Base-by-base conservation (phyloP, 2,113 vertebrate genomes). In the Xenopus laevis region DNA sequence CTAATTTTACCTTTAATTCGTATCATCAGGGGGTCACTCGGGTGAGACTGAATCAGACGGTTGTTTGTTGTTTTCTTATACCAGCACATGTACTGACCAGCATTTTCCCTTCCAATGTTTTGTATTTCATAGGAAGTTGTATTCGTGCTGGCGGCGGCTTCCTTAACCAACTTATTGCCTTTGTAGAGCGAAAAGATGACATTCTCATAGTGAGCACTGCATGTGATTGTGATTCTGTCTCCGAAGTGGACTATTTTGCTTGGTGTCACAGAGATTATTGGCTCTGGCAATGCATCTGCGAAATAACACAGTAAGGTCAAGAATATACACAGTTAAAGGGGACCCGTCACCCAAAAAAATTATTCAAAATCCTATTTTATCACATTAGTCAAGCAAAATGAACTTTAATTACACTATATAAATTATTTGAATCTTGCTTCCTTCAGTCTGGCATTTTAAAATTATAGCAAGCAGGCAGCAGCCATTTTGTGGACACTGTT, bases 1-100 rank as follows among this genome's bases (percentile, higher is more conserved):
- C n/a, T n/a, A n/a, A n/a, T n/a, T n/a, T 62, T 76, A 76, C 73
- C 73, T 76, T 27, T 62, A 61, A 69, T 12, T 45, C 16, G 7
- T n/a, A 76, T 69, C 46, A 13, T 62, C 58, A 55, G 3, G 15
- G 65, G 45, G 4, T 21, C 10, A 20, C 65, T 76, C 17, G 13
- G 18, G 9, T 47, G 0, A 17, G 73, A 76, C 30, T 21, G 17
- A 2, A 76, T 63, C 18, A 20, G 10, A 2, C 53, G 27, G 4
- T 18, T 50, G 20, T 13, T 44, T 18, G 13, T 4, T 52, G 45
- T 62, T 23, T 59, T 62, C 1, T 12, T 44, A 18, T 69, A 76
- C 7, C 7, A 12, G 50, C 73, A 76, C 0, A 5, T 33, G 44
- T 76, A 76, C n/a, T 55, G 46, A 10, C 65, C 73, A 23, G 15